Conservation (phyloP, 2,797 vertebrate species). For the Poeciliopsis gracilis region DNA sequence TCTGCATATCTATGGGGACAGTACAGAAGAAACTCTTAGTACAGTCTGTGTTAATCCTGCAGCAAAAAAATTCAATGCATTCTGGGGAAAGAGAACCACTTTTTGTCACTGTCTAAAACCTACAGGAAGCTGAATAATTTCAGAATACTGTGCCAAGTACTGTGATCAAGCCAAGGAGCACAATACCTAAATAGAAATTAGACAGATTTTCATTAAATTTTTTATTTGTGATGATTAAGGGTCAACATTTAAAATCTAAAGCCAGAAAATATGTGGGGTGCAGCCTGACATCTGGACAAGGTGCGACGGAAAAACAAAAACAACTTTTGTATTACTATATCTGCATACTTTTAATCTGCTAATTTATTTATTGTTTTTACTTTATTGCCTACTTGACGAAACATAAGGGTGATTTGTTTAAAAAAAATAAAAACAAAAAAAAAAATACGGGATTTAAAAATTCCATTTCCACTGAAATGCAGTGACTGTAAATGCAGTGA, state of each 20-base stretch:
- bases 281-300: neutral
- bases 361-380: neutral
- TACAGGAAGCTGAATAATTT: neutral
- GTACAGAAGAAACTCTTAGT: neutral
- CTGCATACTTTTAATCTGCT: too few species aligned
- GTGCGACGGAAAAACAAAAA: too few species aligned
- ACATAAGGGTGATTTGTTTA: neutral
- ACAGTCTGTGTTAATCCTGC: neutral
- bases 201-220: neutral
- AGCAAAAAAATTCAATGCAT: neutral
- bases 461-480: neutral
- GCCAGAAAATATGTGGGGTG: neutral
- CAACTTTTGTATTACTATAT: too few species aligned
- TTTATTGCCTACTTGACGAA: neutral
- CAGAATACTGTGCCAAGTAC: neutral
- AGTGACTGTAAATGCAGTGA: neutral
- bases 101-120: neutral
- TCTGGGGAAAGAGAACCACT: neutral
- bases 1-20: neutral
- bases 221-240: neutral
- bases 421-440: neutral
- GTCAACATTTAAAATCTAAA: neutral
- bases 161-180: neutral
- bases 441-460: neutral
- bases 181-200: neutral